These are phyloP conservation scores for western clawed frog (Xenopus tropicalis) DNA, from an alignment of 2,113 vertebrate species.

Conservation along the genomic window UCB_Xtro_10.0 CM004444.2:99236001-99236500, in stretches of 20 bases:
- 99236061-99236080: constrained; percentile 17
- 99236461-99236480: too few species aligned
- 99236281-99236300: constrained; percentile 15
- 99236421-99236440: too few species aligned
- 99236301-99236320: neutral
- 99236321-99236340: neutral
- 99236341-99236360: too few species aligned
- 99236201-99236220: constrained; percentile 36
- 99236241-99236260: constrained; percentile 20
- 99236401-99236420: neutral
- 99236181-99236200: constrained; percentile 29
- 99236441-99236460: too few species aligned
- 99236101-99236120: constrained; percentile 34
- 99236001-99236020: neutral
- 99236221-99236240: constrained; percentile 25
- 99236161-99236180: constrained; percentile 38
- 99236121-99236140: constrained; percentile 28
- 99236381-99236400: neutral
- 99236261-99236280: constrained; percentile 34
- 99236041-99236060: constrained; percentile 5
- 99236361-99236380: too few species aligned
- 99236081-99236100: constrained; percentile 24
- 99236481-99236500: too few species aligned
- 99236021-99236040: constrained; percentile 14
- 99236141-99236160: constrained; percentile 37